Conservation (phyloP, 2,888 invertebrate species). For the Adela reaumurella region DNA sequence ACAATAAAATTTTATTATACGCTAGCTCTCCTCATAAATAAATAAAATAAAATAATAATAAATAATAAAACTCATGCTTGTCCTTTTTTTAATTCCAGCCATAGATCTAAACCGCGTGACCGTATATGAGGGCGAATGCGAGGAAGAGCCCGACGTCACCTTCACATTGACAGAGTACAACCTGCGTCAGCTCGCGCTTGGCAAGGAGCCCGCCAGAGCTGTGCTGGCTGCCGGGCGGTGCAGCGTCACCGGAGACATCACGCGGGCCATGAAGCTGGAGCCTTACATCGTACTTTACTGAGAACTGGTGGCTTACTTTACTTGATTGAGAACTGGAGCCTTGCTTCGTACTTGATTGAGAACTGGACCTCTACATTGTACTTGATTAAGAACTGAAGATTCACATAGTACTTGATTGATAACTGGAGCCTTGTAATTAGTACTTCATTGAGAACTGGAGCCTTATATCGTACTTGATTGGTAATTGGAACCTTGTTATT, state of each 20-base stretch:
- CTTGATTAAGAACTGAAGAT: background rate
- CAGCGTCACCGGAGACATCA: slow-evolving; percentile 49
- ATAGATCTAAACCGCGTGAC: slow-evolving; percentile 38
- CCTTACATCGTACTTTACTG: too few species aligned
- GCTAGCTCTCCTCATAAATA: too few species aligned
- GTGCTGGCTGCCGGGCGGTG: slow-evolving; percentile 48
- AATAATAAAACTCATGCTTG: too few species aligned
- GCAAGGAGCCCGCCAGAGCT: slow-evolving; percentile 33
- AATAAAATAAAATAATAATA: too few species aligned
- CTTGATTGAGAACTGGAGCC: too few species aligned
- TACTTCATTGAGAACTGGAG: too few species aligned
- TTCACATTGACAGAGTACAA: slow-evolving; percentile 42
- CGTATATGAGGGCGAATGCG: slow-evolving; percentile 42
- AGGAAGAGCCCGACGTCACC: slow-evolving; percentile 42
- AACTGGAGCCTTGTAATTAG: too few species aligned
- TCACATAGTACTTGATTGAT: too few species aligned
- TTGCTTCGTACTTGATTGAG: slow-evolving; percentile 26
- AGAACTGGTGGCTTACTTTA: too few species aligned
- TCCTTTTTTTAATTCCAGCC: slow-evolving; percentile 23
- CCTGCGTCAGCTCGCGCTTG: slow-evolving; percentile 39
- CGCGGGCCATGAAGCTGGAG: slow-evolving; percentile 52
- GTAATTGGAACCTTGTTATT: too few species aligned
- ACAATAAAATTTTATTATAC: too few species aligned
- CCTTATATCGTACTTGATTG: too few species aligned
- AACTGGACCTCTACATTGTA: background rate